Evolutionary conservation across 2,888 invertebrate species (phyloP).

Genomic region (Rosalia funebris): DNA sequence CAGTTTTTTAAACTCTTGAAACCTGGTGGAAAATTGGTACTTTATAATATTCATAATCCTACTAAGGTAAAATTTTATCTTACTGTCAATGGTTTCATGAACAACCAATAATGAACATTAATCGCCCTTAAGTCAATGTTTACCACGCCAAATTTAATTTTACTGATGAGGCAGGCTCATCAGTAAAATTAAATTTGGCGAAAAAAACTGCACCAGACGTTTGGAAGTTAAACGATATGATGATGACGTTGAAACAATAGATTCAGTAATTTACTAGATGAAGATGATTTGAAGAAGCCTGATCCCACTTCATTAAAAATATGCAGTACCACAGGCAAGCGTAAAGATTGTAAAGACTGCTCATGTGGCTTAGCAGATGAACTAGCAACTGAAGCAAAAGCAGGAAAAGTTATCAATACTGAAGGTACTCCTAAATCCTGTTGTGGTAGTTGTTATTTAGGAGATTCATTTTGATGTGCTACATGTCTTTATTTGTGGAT

Average conservation of each 20-base stretch:
- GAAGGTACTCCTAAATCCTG: conserved; percentile 80
- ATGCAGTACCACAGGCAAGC: conserved; percentile 87
- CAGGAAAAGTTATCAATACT: conserved; percentile 60
- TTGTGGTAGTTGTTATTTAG: conserved; percentile 98
- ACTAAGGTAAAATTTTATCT: conserved; percentile 52
- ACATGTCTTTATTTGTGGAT: conserved; percentile 97
- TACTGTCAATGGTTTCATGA: conserved; percentile 57
- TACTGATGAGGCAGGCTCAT: conserved; percentile 77
- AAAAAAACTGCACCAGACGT: conserved; percentile 64
- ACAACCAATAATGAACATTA: conserved; percentile 46
- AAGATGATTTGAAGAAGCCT: conserved; percentile 89
- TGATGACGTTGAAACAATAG: conserved; percentile 81
- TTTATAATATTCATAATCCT: conserved; percentile 38
- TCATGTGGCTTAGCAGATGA: conserved; percentile 97
- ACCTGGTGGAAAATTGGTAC: conserved; percentile 51
- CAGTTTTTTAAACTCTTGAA: conserved; percentile 41
- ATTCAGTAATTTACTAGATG: conserved; percentile 88
- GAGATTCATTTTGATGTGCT: conserved; percentile 98
- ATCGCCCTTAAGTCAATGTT: conserved; percentile 75
- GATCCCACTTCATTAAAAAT: conserved; percentile 85
- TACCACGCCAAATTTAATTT: too few relatives aligned
- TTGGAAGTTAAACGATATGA: conserved; percentile 83
- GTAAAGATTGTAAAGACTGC: conserved; percentile 98
- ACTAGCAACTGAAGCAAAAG: conserved; percentile 73
- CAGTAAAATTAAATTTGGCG: conserved; percentile 67